Evolutionary conservation across 2,888 invertebrate species (phyloP).

Genomic region (Cotesia congregata): DNA sequence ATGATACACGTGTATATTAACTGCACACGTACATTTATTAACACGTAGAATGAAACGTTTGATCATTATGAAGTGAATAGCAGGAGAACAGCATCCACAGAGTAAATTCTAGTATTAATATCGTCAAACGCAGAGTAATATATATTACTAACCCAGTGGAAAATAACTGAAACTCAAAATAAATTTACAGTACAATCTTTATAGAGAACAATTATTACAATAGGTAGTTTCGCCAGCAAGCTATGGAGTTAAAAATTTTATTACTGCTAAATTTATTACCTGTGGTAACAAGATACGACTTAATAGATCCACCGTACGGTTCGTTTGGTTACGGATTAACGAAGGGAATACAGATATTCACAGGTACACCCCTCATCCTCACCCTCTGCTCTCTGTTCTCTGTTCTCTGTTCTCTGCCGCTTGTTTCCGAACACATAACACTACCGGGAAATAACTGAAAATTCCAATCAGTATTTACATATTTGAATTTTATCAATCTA

Average conservation of each 20-base stretch:
- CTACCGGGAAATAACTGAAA: not conserved
- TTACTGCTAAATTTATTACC: not conserved
- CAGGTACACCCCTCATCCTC: not conserved
- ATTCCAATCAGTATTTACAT: not conserved
- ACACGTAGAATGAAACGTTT: not conserved
- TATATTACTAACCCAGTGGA: not conserved
- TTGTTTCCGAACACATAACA: not conserved
- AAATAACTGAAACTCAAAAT: not conserved
- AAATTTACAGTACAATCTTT: not conserved
- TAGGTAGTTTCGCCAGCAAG: not conserved
- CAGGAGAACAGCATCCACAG: not conserved
- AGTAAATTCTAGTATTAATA: not conserved
- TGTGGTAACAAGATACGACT: not conserved
- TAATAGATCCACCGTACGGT: not conserved
- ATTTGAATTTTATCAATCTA: constrained; percentile 31
- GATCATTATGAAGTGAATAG: not conserved
- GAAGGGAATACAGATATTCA: not conserved
- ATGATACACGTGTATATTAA: too few species aligned
- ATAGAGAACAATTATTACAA: not conserved
- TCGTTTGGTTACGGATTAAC: constrained; percentile 12
- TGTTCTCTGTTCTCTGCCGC: not conserved
- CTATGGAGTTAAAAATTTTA: not conserved
- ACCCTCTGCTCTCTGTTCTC: not conserved
- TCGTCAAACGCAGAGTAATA: not conserved
- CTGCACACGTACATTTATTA: not conserved